phyloP scores from a whole-genome alignment of 1,140 invertebrate species.

The Solenopsis fugax region DNA sequence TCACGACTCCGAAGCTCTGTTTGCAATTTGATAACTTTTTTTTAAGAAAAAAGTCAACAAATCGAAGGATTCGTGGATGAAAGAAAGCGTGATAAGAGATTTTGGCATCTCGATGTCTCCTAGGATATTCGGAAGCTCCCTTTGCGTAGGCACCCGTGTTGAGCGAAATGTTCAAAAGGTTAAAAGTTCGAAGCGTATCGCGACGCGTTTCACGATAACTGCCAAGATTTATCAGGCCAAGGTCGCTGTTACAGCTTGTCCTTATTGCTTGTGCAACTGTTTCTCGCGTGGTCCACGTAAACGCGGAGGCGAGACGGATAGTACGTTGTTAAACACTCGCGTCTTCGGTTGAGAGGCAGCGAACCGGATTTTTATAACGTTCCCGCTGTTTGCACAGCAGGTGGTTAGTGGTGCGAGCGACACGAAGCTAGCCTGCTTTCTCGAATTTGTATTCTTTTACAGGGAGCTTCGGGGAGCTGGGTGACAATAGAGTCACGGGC shows the following conservation, averaged over 20 bases:
- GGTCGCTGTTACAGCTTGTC: slow-evolving; percentile 16
- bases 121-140: too few species aligned
- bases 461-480: background rate
- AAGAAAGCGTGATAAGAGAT: background rate
- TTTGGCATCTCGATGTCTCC: background rate
- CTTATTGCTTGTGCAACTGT: slow-evolving; percentile 36
- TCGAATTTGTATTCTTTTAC: slow-evolving; percentile 76
- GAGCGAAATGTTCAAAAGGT: background rate
- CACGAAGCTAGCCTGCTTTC: slow-evolving; percentile 66
- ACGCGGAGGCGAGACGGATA: slow-evolving; percentile 33
- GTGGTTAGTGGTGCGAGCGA: slow-evolving; percentile 63
- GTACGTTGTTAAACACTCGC: slow-evolving; percentile 33
- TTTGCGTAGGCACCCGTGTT: background rate
- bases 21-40: background rate
- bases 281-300: slow-evolving; percentile 16
- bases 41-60: background rate
- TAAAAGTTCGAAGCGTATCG: background rate
- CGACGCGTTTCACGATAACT: background rate
- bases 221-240: slow-evolving; percentile 38
- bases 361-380: slow-evolving; percentile 60
- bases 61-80: background rate
- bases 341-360: slow-evolving; percentile 24
- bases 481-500: slow-evolving; percentile 50
- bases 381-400: slow-evolving; percentile 75
- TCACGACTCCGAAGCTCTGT: background rate